A percentile compares a stretch with the other conserved stretches of the same genome.
Conservation (phyloP, 2,888 invertebrate genomes). For the Cataglyphis altisquamis region DNA sequence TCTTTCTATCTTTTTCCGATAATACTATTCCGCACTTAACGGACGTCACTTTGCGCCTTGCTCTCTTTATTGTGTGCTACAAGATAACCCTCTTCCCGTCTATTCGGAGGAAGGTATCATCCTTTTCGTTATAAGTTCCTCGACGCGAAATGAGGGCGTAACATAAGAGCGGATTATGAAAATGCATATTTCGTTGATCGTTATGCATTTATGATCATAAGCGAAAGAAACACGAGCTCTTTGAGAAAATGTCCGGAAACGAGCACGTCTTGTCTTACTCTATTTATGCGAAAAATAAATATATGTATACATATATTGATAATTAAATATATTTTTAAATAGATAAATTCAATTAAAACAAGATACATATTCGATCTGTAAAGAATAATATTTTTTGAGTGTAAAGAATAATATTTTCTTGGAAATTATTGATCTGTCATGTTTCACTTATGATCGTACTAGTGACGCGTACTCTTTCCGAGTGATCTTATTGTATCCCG, state of each 20-base stretch:
- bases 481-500: constrained; percentile 26
- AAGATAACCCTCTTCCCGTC: constrained; percentile 66
- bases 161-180: constrained; percentile 71
- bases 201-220: constrained; percentile 54
- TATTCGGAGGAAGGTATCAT: constrained; percentile 63
- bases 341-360: neutral
- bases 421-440: neutral
- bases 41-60: constrained; percentile 48
- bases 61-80: constrained; percentile 51
- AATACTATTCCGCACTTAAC: constrained; percentile 63
- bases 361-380: neutral
- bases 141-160: constrained; percentile 64
- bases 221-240: neutral
- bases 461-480: constrained; percentile 37
- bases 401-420: neutral
- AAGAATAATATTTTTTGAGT: neutral
- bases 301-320: neutral
- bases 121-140: constrained; percentile 69
- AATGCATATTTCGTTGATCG: constrained; percentile 34
- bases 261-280: neutral
- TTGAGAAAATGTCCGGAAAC: neutral
- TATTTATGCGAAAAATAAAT: neutral
- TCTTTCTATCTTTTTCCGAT: constrained; percentile 31
- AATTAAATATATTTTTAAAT: neutral
- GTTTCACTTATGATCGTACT: neutral